Conservation (phyloP, 1,140 invertebrate genomes). For the Metaphire vulgaris region DNA sequence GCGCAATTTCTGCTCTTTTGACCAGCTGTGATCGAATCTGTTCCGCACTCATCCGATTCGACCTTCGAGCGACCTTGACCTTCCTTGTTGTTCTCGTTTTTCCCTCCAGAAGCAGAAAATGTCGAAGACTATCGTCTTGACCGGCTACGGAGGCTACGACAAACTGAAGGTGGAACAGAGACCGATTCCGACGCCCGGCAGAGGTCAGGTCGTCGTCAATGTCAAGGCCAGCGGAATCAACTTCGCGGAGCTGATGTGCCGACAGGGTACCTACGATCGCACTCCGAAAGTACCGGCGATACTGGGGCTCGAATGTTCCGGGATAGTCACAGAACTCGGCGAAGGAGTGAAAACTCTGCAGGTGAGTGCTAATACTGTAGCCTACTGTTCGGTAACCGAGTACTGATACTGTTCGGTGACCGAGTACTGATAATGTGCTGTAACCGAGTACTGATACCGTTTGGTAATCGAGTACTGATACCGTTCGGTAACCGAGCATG, state of each 20-base stretch:
- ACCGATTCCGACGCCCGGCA: slow-evolving; percentile 29
- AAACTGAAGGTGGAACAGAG: slow-evolving; percentile 38
- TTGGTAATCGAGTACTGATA: too few species aligned
- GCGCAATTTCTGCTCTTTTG: too few species aligned
- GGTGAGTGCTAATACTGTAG: slow-evolving; percentile 59
- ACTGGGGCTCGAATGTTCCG: slow-evolving; percentile 55
- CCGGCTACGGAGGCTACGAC: slow-evolving; percentile 39
- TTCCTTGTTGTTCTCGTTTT: too few species aligned
- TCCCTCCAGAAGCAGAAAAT: too few species aligned
- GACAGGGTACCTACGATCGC: slow-evolving; percentile 51
- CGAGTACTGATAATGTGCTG: too few species aligned
- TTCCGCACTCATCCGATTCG: too few species aligned
- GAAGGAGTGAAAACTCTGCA: slow-evolving; percentile 41
- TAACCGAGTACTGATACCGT: too few species aligned
- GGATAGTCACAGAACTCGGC: slow-evolving; percentile 46
- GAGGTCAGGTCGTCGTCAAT: slow-evolving; percentile 29
- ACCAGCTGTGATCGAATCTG: too few species aligned
- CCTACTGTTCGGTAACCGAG: too few species aligned
- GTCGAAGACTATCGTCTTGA: slow-evolving; percentile 32
- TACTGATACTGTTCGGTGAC: too few species aligned
- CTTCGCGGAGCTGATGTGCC: slow-evolving; percentile 53
- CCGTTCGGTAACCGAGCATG: too few species aligned
- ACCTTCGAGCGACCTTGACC: too few species aligned
- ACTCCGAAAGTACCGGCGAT: slow-evolving; percentile 46
- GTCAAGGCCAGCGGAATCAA: slow-evolving; percentile 43